Base-by-base conservation (phyloP, 2,113 vertebrate genomes). In the Chelonoidis abingdonii region DNA sequence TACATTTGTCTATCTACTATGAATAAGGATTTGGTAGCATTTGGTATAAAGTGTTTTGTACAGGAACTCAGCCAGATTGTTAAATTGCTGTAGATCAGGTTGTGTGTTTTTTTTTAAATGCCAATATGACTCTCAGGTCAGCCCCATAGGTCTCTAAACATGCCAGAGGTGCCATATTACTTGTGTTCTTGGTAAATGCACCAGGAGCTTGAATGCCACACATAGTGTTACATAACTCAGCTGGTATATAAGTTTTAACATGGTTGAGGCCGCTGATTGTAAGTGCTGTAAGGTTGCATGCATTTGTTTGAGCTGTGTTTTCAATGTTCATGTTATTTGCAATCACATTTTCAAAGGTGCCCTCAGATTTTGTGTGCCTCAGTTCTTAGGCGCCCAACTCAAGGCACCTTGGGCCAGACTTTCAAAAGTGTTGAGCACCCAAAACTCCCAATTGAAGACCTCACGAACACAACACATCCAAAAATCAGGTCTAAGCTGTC, bases 381-480 rank as follows among this genome's bases (percentile, higher is more conserved):
- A 35, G 31, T 69, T 69, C 7, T n/a, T 69, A 35, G 31, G 29
- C 2, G 7, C 62, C 72, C 38, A 41, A 0, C 5, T 2, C 88
- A 35, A 80, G 50, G 80, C 27, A 31, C 49, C 50, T 8, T 41
- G n/a, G 62, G 2, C 21, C 29, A 90, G 17, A 1, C 41, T 82
- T 76, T 21, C 14, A 3, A 0, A 41, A 49, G 4, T 24, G 4
- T 5, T 1, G 21, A 80, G 11, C 52, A 9, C 14, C 88, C 21
- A 72, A 38, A 44, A 57, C 92, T 88, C 50, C 50, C 38, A 49
- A 10, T 38, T 24, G 49, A 47, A 84, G 12, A 79, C 49, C 81
- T 59, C 14, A 83, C 2, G 5, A 57, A 13, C 19, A 9, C n/a
- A 75, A 5, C 29, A 25, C 54, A 6, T 90, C 16, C 59, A 72